Evolutionary conservation across 2,888 invertebrate genomes (phyloP).

Genomic region (Nymphalis c-album): DNA sequence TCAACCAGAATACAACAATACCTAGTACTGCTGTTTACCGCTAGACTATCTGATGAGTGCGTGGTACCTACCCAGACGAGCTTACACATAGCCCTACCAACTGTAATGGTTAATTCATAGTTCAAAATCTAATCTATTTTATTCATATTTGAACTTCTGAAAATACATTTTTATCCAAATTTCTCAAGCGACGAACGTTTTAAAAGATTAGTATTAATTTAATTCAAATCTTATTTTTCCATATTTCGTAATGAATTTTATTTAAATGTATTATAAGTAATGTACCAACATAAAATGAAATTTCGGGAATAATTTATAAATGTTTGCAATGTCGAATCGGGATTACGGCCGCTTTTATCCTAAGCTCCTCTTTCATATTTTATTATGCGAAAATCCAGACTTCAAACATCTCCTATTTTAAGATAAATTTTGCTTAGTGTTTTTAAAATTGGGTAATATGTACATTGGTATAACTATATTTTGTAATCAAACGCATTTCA

Average conservation of each 20-base stretch:
- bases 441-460: not conserved
- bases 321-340: conserved; percentile 45
- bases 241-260: not conserved
- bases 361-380: conserved; percentile 42
- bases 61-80: no score
- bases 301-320: conserved; percentile 15
- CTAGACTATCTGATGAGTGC: no score
- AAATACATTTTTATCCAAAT: no score
- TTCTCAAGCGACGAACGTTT: no score
- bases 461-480: not conserved
- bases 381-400: conserved; percentile 35
- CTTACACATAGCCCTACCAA: no score
- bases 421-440: conserved; percentile 12
- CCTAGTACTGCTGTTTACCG: no score
- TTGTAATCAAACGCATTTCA: not conserved
- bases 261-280: not conserved
- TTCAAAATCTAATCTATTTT: no score
- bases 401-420: conserved; percentile 12
- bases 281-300: conserved; percentile 7
- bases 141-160: no score
- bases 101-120: no score
- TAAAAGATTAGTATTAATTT: no score
- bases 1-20: no score
- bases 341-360: conserved; percentile 45
- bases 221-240: not conserved